phyloP scores from a whole-genome alignment of 1,140 invertebrate genomes.

The Amphibalanus amphitrite region DNA sequence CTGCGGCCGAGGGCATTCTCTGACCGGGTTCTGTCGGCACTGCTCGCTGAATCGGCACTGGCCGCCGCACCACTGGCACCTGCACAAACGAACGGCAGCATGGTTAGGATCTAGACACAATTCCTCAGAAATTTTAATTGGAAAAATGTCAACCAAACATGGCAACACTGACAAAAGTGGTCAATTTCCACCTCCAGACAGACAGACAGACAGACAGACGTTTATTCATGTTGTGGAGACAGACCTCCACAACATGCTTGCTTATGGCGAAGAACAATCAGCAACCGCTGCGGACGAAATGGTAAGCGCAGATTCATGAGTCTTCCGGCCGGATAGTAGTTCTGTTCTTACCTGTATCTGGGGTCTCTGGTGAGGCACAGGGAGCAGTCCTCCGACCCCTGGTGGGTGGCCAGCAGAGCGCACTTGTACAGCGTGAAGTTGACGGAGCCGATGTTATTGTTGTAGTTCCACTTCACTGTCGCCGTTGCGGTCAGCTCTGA shows the following conservation, averaged over 20 bases:
- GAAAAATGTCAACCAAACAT: too few species aligned
- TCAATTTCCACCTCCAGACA: too few species aligned
- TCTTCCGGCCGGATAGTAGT: too few species aligned
- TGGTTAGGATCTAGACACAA: too few species aligned
- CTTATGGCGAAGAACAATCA: too few species aligned
- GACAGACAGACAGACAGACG: too few species aligned
- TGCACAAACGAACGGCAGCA: conserved; percentile 34
- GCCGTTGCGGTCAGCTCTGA: not conserved
- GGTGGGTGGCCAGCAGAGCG: conserved; percentile 73
- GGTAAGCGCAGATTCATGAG: too few species aligned
- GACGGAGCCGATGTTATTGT: conserved; percentile 77
- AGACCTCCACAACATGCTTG: too few species aligned
- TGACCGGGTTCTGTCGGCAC: conserved; percentile 48
- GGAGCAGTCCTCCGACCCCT: conserved; percentile 82
- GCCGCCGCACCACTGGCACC: conserved; percentile 78
- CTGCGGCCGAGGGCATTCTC: conserved; percentile 73
- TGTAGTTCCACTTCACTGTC: conserved; percentile 78
- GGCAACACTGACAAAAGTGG: too few species aligned
- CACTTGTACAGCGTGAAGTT: conserved; percentile 86
- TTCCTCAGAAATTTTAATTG: too few species aligned
- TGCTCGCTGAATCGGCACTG: conserved; percentile 66
- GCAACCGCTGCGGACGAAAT: too few species aligned
- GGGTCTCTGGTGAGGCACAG: conserved; percentile 65
- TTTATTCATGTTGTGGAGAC: too few species aligned
- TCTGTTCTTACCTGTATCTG: conserved; percentile 52